phyloP scores from a whole-genome alignment of 2,797 vertebrate genomes.

The Tarsius wallacei region DNA sequence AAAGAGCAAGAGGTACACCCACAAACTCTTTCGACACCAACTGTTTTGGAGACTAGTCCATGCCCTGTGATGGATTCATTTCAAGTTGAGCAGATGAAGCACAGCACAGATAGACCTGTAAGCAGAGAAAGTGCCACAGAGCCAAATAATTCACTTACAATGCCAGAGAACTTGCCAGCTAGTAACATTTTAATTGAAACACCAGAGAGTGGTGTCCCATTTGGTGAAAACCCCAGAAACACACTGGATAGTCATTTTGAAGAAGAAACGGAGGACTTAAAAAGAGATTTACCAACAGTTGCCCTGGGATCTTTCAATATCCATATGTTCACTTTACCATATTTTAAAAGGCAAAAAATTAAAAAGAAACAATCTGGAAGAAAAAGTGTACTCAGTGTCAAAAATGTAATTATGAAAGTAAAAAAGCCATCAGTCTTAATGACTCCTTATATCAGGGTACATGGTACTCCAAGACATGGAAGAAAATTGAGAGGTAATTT shows the following conservation, averaged over 20 bases:
- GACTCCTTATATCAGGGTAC: neutral
- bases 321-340: neutral
- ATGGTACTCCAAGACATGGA: neutral
- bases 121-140: neutral
- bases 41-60: neutral
- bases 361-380: neutral
- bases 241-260: neutral
- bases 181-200: neutral
- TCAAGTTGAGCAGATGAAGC: conserved; percentile 36
- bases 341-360: conserved; percentile 15
- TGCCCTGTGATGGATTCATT: neutral
- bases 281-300: neutral
- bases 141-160: neutral
- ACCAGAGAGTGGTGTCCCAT: neutral
- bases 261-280: conserved; percentile 36
- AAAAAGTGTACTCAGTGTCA: neutral
- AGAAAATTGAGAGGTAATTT: conserved; percentile 6
- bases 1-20: neutral
- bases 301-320: neutral
- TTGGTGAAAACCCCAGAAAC: neutral
- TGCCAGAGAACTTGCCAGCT: neutral
- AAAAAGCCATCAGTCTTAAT: conserved; percentile 2
- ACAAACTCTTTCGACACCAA: conserved; percentile 12
- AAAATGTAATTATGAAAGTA: conserved; percentile 1
- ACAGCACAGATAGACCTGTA: neutral